Evolutionary conservation across 2,888 invertebrate species (phyloP), one percentile per base, ranked within the genome.

Genomic region (Tiliacea aurago): DNA sequence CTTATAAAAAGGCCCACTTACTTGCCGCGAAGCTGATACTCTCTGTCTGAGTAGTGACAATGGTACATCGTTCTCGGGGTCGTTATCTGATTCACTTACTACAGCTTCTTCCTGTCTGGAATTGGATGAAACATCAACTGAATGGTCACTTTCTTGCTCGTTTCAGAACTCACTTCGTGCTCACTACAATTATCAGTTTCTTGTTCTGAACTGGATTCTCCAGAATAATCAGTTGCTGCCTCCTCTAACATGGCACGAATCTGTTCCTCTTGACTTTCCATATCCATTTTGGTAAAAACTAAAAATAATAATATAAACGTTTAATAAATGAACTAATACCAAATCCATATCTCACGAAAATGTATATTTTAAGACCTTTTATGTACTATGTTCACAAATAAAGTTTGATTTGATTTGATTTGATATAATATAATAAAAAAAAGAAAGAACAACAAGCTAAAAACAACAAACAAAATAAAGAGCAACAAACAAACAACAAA

Each of bases 171-270:
- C 28, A 45, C 20, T 43, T 62, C 28, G 41, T 62, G 70, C 28
- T 70, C 55, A 23, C 62, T 70, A 43, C 70, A 66, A 58, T 69
- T 64, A 66, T 64, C 63, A 62, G 70, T 61, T 28, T 43, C 62
- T 41, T 41, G 51, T 70, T 43, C 53, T 15, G 62, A 62, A 58
- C 43, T 62, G n/a, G 33, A 56, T 53, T 53, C 53, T 53, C 53
- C 53, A 53, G 53, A 53, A 53, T n/a, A 53, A 53, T 53, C 53
- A 53, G 53, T 53, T 53, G 53, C 53, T 53, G n/a, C 53, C 53
- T 53, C 53, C 23, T 53, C n/a, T 3, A 53, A 53, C 53, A 53
- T 53, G 23, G 53, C 53, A 53, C 53, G n/a, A 53, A 53, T 53
- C 53, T 53, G 53, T 53, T 53, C 53, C 53, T 53, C 53, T n/a